Evolutionary conservation across 2,888 invertebrate species (phyloP).

Genomic region (Leptura quadrifasciata): DNA sequence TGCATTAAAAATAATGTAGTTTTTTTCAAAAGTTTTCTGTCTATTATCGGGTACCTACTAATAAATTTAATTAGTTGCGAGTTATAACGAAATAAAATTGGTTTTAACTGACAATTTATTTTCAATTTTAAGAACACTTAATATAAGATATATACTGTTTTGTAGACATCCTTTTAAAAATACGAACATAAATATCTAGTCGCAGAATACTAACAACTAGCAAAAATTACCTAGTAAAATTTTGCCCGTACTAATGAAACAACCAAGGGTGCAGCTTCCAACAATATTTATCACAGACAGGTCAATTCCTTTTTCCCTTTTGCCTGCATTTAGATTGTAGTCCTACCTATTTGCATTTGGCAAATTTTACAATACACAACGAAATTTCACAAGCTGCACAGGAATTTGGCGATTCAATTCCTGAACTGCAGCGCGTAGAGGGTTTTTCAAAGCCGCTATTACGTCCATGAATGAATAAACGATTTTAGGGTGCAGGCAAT

Average conservation of each 20-base stretch:
- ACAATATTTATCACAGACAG: not conserved
- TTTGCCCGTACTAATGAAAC: not conserved
- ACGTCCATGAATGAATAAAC: slow-evolving; percentile 60
- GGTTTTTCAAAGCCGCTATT: slow-evolving; percentile 52
- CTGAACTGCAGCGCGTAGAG: slow-evolving; percentile 49
- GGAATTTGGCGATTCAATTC: slow-evolving; percentile 37
- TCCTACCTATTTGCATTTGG: slow-evolving; percentile 27
- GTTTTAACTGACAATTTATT: too few relatives aligned
- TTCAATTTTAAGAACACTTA: too few relatives aligned
- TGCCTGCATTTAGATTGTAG: slow-evolving; percentile 11
- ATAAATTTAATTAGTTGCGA: too few relatives aligned
- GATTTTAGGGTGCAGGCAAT: slow-evolving; percentile 55
- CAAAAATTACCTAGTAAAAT: not conserved
- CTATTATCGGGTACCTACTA: too few relatives aligned
- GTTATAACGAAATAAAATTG: too few relatives aligned
- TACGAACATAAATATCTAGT: not conserved
- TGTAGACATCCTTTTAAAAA: too few relatives aligned
- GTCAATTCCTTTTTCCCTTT: not conserved
- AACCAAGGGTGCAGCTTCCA: not conserved
- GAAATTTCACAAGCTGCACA: slow-evolving; percentile 22
- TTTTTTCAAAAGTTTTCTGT: too few relatives aligned
- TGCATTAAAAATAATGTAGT: too few relatives aligned
- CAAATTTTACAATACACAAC: not conserved
- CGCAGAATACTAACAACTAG: not conserved
- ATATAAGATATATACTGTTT: too few relatives aligned